Evolutionary conservation across 2,797 vertebrate genomes (phyloP).

Genomic region (Lerista edwardsae): DNA sequence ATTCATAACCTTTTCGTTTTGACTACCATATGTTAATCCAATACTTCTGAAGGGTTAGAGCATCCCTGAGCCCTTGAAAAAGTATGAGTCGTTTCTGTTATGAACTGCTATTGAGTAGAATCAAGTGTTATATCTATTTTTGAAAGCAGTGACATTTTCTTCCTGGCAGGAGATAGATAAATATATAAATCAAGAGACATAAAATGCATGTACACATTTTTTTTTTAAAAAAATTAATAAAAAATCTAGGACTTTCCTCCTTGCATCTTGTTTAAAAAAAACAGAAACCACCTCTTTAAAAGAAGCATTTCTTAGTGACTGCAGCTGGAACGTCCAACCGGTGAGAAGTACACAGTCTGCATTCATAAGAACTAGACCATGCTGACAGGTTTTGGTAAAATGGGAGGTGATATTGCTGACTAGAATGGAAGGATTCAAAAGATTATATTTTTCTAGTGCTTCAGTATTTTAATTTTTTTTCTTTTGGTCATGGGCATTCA

Average conservation of each 20-base stretch:
- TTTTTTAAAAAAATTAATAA: conserved; percentile 52
- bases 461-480: conserved; percentile 43
- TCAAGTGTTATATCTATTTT: neutral
- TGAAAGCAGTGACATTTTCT: conserved; percentile 54
- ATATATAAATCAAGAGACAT: conserved; percentile 58
- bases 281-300: conserved; percentile 47
- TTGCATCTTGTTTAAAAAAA: conserved; percentile 52
- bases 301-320: conserved; percentile 60
- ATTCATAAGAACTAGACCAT: conserved; percentile 44
- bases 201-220: conserved; percentile 51
- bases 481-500: neutral
- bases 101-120: neutral
- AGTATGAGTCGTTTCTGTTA: conserved; percentile 1
- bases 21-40: conserved; percentile 14
- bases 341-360: conserved; percentile 2
- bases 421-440: conserved; percentile 34
- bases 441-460: conserved; percentile 31
- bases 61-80: neutral
- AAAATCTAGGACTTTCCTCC: neutral
- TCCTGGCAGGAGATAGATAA: conserved; percentile 56
- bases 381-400: conserved; percentile 43
- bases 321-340: conserved; percentile 9
- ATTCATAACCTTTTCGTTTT: neutral
- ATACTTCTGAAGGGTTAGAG: neutral
- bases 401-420: conserved; percentile 33